phyloP scores from a whole-genome alignment of 2,113 vertebrate species.

The Zosterops pallidus region DNA sequence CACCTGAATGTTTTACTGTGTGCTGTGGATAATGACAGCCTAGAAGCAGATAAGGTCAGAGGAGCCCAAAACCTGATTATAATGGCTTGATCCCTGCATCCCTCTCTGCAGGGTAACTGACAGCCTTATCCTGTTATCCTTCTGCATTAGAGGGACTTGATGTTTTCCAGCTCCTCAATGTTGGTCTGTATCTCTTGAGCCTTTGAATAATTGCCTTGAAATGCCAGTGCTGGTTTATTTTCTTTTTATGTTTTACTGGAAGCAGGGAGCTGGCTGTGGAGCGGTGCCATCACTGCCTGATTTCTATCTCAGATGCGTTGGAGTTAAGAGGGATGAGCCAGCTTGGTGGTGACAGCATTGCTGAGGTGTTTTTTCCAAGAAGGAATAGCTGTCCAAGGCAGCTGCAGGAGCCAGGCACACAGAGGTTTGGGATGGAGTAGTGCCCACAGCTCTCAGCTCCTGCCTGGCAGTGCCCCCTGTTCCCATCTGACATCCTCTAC shows the following conservation, averaged over 20 bases:
- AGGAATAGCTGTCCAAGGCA: neutral
- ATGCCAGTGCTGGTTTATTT: conserved; percentile 15
- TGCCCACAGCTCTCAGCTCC: accelerated
- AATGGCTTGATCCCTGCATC: neutral
- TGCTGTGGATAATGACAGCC: neutral
- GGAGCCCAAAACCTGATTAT: neutral
- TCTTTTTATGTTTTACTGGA: conserved; percentile 27
- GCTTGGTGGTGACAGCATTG: neutral
- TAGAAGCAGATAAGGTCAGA: neutral
- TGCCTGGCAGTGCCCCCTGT: neutral
- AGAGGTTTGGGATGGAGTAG: accelerated
- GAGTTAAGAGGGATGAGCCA: neutral
- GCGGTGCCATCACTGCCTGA: neutral
- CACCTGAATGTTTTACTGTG: neutral
- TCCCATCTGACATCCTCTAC: neutral
- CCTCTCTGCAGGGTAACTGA: neutral
- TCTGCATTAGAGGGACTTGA: neutral
- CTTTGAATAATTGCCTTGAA: conserved; percentile 49
- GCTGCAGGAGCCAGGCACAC: neutral
- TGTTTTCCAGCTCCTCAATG: conserved; percentile 35
- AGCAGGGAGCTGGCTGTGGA: neutral
- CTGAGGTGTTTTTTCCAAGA: neutral
- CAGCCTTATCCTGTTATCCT: conserved; percentile 15
- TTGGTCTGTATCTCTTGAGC: conserved; percentile 8
- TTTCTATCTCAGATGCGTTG: neutral